Conservation (phyloP, 1,140 invertebrate species). For the Diachasma alloeum region DNA sequence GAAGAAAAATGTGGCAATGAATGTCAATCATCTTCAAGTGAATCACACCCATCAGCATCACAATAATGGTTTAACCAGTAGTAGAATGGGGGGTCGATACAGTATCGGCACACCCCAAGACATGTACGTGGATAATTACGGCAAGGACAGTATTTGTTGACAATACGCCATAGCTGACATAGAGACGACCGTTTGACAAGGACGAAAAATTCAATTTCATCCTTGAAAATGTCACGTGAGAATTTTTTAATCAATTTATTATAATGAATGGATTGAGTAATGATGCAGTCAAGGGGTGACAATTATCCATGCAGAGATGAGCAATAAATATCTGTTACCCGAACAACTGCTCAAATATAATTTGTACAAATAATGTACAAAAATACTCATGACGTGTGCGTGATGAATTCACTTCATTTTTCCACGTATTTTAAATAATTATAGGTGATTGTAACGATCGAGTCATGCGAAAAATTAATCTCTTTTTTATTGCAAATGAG, state of each 20-base stretch:
- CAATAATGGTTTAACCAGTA: constrained; percentile 57
- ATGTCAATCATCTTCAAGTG: constrained; percentile 68
- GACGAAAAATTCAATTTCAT: background rate
- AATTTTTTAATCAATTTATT: background rate
- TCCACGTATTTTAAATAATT: background rate
- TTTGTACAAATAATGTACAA: constrained; percentile 6
- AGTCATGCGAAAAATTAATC: background rate
- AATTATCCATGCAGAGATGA: background rate
- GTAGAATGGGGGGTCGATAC: constrained; percentile 60
- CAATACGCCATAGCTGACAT: constrained; percentile 70
- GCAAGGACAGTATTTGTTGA: constrained; percentile 79
- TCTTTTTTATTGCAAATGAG: background rate
- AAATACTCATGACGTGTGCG: background rate
- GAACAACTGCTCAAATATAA: background rate
- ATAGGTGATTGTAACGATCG: background rate
- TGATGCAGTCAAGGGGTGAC: background rate
- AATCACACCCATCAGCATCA: constrained; percentile 57
- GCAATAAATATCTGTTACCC: background rate
- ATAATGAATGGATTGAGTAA: background rate
- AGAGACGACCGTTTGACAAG: constrained; percentile 71
- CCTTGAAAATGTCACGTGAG: background rate
- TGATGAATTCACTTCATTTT: background rate
- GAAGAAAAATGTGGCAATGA: constrained; percentile 70
- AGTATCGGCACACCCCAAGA: constrained; percentile 60
- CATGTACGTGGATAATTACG: constrained; percentile 71